Conservation (phyloP, 2,888 invertebrate species). For the Onthophagus sagittarius region DNA sequence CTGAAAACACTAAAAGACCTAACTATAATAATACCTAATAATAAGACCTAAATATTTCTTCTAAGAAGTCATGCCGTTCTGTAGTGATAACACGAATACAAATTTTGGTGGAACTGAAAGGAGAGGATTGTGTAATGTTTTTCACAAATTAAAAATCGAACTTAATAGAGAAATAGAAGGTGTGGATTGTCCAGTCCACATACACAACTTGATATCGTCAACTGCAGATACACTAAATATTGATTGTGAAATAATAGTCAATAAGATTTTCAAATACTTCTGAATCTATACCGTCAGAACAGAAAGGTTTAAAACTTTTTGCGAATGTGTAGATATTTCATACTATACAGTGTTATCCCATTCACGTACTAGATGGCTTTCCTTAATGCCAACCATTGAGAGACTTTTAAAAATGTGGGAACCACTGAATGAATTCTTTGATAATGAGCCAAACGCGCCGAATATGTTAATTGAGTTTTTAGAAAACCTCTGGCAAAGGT, state of each 20-base stretch:
- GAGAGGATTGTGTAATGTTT: conserved; percentile 29
- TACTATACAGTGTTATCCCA: not conserved
- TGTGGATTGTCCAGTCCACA: conserved; percentile 16
- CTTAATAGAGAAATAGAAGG: conserved; percentile 18
- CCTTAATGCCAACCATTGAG: conserved; percentile 10
- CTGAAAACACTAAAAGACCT: not conserved
- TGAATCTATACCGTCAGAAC: conserved; percentile 7
- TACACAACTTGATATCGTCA: conserved; percentile 12
- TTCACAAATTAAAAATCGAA: conserved; percentile 27
- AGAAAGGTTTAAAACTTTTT: conserved; percentile 3
- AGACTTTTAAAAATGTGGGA: conserved; percentile 12
- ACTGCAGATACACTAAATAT: not conserved
- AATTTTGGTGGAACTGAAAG: conserved; percentile 36
- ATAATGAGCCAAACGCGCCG: not conserved
- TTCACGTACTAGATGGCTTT: conserved; percentile 8
- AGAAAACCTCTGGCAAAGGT: not conserved
- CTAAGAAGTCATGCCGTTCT: too few species aligned
- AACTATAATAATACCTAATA: too few species aligned
- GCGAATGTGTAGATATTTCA: conserved; percentile 10
- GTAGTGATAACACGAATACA: conserved; percentile 36
- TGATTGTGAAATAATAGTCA: not conserved
- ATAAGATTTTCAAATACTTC: conserved; percentile 9
- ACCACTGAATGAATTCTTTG: conserved; percentile 6
- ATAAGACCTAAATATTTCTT: too few species aligned
- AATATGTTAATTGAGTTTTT: conserved; percentile 11